Evolutionary conservation across 2,888 invertebrate genomes (phyloP).

Genomic region (Mamestra brassicae): DNA sequence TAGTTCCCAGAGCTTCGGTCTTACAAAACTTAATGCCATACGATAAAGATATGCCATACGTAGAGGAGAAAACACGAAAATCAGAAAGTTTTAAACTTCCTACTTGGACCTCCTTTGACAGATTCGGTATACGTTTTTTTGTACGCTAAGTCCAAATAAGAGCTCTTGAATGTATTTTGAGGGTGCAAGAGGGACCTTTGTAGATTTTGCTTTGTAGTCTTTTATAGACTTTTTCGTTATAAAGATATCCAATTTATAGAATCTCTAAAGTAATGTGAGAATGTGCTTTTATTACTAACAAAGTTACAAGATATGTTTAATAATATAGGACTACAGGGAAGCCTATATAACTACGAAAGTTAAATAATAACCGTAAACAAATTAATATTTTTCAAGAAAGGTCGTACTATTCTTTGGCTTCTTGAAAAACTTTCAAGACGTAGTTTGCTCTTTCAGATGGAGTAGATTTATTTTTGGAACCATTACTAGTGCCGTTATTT

Average conservation of each 20-base stretch:
- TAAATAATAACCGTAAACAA: no score
- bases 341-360: background rate
- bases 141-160: slow-evolving; percentile 46
- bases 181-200: slow-evolving; percentile 41
- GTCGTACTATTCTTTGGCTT: background rate
- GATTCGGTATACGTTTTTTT: slow-evolving; percentile 37
- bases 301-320: background rate
- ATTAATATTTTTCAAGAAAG: no score
- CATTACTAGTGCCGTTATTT: background rate
- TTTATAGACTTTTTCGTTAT: slow-evolving; percentile 16
- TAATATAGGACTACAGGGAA: background rate
- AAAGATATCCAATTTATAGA: background rate
- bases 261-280: background rate
- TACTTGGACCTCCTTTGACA: slow-evolving; percentile 35
- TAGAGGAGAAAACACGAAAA: slow-evolving; percentile 31
- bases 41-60: background rate
- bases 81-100: slow-evolving; percentile 29
- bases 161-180: slow-evolving; percentile 51
- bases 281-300: background rate
- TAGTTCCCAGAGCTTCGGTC: background rate
- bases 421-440: background rate
- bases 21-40: background rate
- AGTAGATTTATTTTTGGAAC: background rate
- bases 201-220: slow-evolving; percentile 27
- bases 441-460: background rate